Percentiles rank a stretch among this genome's conserved stretches.
phyloP scores from a whole-genome alignment of 2,888 invertebrate genomes.

The Trissolcus brochymenae region DNA sequence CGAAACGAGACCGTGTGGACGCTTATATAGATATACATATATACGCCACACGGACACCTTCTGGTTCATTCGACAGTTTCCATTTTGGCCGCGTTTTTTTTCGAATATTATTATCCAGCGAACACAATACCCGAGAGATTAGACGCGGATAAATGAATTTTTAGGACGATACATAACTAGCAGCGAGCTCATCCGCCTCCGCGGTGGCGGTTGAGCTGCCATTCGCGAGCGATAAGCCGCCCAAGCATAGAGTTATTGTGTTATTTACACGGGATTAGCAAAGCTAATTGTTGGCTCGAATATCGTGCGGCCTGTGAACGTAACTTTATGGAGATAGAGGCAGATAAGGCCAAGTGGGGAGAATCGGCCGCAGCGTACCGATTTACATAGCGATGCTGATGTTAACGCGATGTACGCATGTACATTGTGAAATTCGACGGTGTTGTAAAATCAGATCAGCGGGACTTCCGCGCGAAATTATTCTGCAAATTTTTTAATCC shows the following conservation, averaged over 20 bases:
- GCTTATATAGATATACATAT: slow-evolving; percentile 21
- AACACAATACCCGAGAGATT: slow-evolving; percentile 73
- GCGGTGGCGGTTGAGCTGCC: slow-evolving; percentile 24
- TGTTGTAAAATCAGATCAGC: slow-evolving; percentile 49
- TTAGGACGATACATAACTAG: slow-evolving; percentile 67
- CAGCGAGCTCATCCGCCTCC: slow-evolving; percentile 40
- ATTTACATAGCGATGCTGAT: slow-evolving; percentile 52
- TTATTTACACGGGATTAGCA: slow-evolving; percentile 61
- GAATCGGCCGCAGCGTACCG: slow-evolving; percentile 41
- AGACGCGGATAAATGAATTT: slow-evolving; percentile 74
- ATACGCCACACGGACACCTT: slow-evolving; percentile 1
- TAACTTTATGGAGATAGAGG: slow-evolving; percentile 58
- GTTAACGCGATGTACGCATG: slow-evolving; percentile 49
- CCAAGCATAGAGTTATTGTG: slow-evolving; percentile 57
- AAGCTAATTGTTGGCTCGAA: slow-evolving; percentile 60
- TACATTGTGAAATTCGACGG: slow-evolving; percentile 51
- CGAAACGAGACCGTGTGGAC: slow-evolving; percentile 16
- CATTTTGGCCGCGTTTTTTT: slow-evolving; percentile 24
- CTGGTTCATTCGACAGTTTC: slow-evolving; percentile 26
- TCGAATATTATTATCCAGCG: slow-evolving; percentile 55
- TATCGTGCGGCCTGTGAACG: slow-evolving; percentile 57
- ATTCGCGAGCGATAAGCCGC: slow-evolving; percentile 56
- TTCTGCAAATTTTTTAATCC: neutral
- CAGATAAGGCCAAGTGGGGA: slow-evolving; percentile 46
- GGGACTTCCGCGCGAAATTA: slow-evolving; percentile 39